phyloP scores from a whole-genome alignment of 2,797 vertebrate genomes.

The Gymnocypris eckloni region DNA sequence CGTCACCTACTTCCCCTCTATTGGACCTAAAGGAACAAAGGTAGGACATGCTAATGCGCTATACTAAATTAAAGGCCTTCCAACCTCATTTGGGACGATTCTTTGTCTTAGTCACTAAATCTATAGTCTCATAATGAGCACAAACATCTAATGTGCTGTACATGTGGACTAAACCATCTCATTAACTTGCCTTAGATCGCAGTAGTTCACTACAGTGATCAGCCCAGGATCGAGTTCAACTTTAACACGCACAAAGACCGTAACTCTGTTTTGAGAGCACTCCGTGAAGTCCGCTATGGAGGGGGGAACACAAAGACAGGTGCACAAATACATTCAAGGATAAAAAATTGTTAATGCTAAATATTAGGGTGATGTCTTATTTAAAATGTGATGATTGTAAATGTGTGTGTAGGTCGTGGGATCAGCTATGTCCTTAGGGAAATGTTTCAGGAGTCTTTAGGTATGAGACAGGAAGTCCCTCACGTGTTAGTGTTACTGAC shows the following conservation, averaged over 20 bases:
- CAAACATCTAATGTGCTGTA: not conserved
- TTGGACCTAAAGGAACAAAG: conserved; percentile 85
- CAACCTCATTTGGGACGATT: not conserved
- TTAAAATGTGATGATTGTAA: not conserved
- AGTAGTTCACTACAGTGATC: conserved; percentile 87
- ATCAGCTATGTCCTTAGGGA: conserved; percentile 85
- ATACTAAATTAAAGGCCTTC: not conserved
- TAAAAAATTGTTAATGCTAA: not conserved
- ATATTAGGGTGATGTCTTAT: not conserved
- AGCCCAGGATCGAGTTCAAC: conserved; percentile 85
- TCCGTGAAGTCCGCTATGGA: conserved; percentile 78
- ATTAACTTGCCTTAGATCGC: conserved; percentile 71
- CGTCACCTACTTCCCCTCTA: conserved; percentile 86
- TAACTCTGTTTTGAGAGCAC: conserved; percentile 80
- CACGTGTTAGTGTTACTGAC: conserved; percentile 86
- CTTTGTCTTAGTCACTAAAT: not conserved
- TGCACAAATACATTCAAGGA: conserved; percentile 52
- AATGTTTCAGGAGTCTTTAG: conserved; percentile 84
- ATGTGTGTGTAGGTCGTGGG: conserved; percentile 77
- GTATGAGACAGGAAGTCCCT: conserved; percentile 83
- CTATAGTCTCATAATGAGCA: not conserved
- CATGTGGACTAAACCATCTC: conserved; percentile 14
- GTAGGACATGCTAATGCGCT: conserved; percentile 62
- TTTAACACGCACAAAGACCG: conserved; percentile 82
- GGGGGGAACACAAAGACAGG: conserved; percentile 93